Percentiles rank a stretch among this genome's conserved stretches.
Evolutionary conservation across 2,888 invertebrate species (phyloP).

Genomic region (Lasioglossum pauxillum): DNA sequence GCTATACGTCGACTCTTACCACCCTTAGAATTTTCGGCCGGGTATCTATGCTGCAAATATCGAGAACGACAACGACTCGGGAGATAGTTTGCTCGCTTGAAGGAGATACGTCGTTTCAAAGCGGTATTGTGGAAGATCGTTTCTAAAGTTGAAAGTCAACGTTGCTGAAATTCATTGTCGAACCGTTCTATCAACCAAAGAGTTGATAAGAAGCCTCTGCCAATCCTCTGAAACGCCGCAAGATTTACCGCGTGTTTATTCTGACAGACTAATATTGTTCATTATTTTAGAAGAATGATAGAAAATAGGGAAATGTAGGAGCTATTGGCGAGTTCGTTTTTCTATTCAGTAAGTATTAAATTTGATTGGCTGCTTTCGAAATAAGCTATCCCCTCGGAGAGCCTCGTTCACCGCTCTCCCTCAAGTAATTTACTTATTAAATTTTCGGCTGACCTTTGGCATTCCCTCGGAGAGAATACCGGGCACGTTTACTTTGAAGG

Average conservation of each 20-base stretch:
- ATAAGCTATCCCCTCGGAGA: conserved; percentile 46
- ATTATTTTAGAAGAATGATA: background rate
- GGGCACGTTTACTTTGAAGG: conserved; percentile 83
- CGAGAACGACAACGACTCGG: conserved; percentile 48
- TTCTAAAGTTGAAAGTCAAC: background rate
- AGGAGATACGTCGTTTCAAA: conserved; percentile 23
- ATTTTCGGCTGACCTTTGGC: conserved; percentile 82
- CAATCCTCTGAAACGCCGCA: background rate
- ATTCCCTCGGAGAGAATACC: conserved; percentile 82
- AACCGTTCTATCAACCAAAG: background rate
- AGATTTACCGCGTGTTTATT: background rate
- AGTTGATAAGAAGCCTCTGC: background rate
- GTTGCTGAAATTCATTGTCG: background rate
- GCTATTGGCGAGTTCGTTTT: background rate
- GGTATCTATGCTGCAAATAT: conserved; percentile 58
- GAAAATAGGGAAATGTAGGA: background rate
- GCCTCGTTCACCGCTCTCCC: conserved; percentile 59
- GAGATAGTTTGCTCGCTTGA: conserved; percentile 19
- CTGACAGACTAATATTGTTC: background rate
- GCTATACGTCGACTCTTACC: conserved; percentile 54
- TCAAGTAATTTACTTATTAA: conserved; percentile 84
- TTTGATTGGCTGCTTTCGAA: conserved; percentile 32
- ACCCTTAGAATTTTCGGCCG: conserved; percentile 36
- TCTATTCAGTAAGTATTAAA: background rate
- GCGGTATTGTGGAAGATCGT: background rate